Percentiles rank a stretch among this genome's conserved stretches.
Evolutionary conservation across 2,797 vertebrate genomes (phyloP).

Genomic region (Xerus rutilus): DNA sequence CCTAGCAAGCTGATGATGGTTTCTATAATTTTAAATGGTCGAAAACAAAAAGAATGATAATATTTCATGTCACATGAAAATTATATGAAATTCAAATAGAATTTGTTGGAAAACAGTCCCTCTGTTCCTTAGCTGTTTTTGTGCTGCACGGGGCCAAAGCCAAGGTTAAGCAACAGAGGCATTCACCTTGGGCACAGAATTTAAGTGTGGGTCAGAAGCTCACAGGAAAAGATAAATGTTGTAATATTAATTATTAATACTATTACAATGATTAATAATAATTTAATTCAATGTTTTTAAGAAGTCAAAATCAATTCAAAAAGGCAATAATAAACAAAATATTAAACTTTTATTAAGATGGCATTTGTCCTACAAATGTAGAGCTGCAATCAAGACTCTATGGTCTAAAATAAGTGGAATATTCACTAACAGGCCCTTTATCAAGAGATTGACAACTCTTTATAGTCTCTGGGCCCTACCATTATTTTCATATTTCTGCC

Average conservation of each 20-base stretch:
- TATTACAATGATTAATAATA: background rate
- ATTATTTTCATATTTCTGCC: background rate
- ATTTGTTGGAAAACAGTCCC: background rate
- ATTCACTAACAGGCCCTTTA: background rate
- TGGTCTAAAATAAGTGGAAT: background rate
- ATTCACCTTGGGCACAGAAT: background rate
- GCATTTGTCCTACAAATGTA: background rate
- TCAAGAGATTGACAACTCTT: background rate
- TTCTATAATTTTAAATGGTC: background rate
- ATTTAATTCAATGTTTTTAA: background rate
- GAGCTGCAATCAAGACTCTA: background rate
- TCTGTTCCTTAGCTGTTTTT: background rate
- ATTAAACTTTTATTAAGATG: background rate
- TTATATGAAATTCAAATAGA: constrained; percentile 31
- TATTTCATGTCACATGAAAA: background rate
- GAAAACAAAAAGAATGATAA: background rate
- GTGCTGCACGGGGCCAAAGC: background rate
- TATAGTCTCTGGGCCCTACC: background rate
- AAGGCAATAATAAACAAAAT: background rate
- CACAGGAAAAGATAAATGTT: background rate
- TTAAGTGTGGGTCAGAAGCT: background rate
- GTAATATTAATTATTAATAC: background rate
- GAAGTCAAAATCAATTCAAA: background rate
- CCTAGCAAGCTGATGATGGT: background rate
- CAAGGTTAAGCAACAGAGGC: background rate